Base-by-base conservation (phyloP, 1,140 invertebrate genomes). In the Chironomus tepperi region DNA sequence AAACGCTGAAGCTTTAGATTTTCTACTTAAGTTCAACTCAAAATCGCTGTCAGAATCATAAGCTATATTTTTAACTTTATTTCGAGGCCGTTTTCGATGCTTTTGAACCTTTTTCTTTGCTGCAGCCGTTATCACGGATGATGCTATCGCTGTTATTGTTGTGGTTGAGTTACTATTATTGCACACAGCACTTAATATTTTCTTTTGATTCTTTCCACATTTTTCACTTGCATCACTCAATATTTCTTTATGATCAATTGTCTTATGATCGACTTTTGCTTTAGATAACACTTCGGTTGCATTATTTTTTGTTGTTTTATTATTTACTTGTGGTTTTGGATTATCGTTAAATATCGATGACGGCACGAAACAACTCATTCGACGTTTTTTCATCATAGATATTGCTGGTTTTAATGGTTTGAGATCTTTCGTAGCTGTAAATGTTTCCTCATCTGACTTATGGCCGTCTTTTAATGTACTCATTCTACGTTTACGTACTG, bases 71-170 rank as follows among this genome's bases (percentile, higher is more conserved):
- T 70, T 70, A 18, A 70, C 18, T 21, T 70, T 70, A 19, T 70
- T 70, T 8, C 65, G 65, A 70, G 65, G 65, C 65, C 65, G 65
- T 19, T 70, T 70, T 70, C 65, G 65, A 70, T 70, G 65, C 19
- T 70, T 70, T 70, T 70, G 65, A 70, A 9, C 18, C 7, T 70
- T 70, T 18, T 70, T 70, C 8, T 21, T 18, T 8, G 18, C 65
- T 34, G 24, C 24, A 34, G 24, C 24, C 5, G 24, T 34, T 34
- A 34, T 34, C 19, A 16, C 18, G 19, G 65, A 70, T 19, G 7
- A 19, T 10, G 16, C 9, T 70, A 21, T 70, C 19, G 18, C 18
- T 70, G 18, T 19, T 19, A 57, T 12, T 57, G 47, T 57, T 57
- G 47, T 5, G 24, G 24, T 34, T 34, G 24, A 34, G 24, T 34